These are phyloP conservation scores for Melanostoma scalare DNA, from an alignment of 2,888 invertebrate species.

Conservation along the genomic window DNA sequence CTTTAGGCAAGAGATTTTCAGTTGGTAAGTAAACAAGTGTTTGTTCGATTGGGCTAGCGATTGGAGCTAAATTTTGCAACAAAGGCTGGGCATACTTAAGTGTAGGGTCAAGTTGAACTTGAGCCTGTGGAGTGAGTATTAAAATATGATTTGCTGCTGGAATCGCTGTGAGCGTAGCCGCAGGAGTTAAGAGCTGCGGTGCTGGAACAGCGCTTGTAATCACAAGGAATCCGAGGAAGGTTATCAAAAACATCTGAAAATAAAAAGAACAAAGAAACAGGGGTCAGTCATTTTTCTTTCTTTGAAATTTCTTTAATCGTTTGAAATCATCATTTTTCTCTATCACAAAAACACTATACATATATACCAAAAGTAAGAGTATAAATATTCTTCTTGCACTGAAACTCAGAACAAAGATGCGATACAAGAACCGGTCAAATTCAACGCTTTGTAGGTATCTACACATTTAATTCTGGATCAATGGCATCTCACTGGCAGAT, in stretches of 20 bases:
- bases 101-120: slow-evolving; percentile 79
- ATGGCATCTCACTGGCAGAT: slow-evolving; percentile 21
- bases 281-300: not conserved
- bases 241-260: slow-evolving; percentile 58
- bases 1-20: slow-evolving; percentile 72
- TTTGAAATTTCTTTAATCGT: too few relatives aligned
- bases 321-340: not conserved
- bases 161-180: slow-evolving; percentile 42
- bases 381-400: not conserved
- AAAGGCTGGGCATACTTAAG: slow-evolving; percentile 75
- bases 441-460: slow-evolving; percentile 8
- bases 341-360: not conserved
- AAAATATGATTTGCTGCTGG: slow-evolving; percentile 77
- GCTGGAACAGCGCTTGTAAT: slow-evolving; percentile 46
- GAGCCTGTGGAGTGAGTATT: slow-evolving; percentile 81
- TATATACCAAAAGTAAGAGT: not conserved
- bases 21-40: slow-evolving; percentile 80
- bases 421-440: slow-evolving; percentile 37
- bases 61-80: slow-evolving; percentile 79
- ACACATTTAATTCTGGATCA: slow-evolving; percentile 21
- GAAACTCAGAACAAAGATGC: slow-evolving; percentile 12
- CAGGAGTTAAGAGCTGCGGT: slow-evolving; percentile 48
- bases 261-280: not conserved
- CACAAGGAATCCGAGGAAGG: slow-evolving; percentile 43
- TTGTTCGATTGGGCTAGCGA: slow-evolving; percentile 78